Evolutionary conservation across 2,888 invertebrate species (phyloP).

Genomic region (Brachyopa scutellaris): DNA sequence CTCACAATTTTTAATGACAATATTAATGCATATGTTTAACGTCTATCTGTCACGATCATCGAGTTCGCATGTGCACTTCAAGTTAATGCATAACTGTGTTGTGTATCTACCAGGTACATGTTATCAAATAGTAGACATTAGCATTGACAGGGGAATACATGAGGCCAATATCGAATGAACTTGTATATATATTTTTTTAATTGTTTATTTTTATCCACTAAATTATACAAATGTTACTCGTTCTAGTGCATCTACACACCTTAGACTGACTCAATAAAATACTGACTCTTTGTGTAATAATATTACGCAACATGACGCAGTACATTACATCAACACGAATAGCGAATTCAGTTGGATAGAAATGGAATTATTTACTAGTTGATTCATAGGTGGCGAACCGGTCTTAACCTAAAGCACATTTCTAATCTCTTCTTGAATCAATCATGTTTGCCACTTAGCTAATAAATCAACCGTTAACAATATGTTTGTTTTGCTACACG

Average conservation of each 20-base stretch:
- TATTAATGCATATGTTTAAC: background rate
- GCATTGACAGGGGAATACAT: background rate
- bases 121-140: background rate
- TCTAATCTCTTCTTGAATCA: constrained; percentile 1
- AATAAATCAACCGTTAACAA: no score
- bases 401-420: background rate
- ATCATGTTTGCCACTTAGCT: no score
- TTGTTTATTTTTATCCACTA: no score
- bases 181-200: no score
- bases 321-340: constrained; percentile 25
- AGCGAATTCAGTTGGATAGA: background rate
- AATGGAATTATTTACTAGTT: constrained; percentile 28
- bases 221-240: background rate
- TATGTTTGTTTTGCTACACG: no score
- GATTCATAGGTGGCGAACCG: background rate
- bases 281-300: background rate
- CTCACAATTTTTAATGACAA: background rate
- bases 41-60: background rate
- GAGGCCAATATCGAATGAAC: background rate
- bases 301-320: constrained; percentile 27
- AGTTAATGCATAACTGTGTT: background rate
- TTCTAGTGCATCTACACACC: background rate
- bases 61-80: background rate
- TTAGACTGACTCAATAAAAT: background rate
- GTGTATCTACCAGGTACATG: background rate